Base-by-base conservation (phyloP, 2,113 vertebrate species). In the Datnioides undecimradiatus region DNA sequence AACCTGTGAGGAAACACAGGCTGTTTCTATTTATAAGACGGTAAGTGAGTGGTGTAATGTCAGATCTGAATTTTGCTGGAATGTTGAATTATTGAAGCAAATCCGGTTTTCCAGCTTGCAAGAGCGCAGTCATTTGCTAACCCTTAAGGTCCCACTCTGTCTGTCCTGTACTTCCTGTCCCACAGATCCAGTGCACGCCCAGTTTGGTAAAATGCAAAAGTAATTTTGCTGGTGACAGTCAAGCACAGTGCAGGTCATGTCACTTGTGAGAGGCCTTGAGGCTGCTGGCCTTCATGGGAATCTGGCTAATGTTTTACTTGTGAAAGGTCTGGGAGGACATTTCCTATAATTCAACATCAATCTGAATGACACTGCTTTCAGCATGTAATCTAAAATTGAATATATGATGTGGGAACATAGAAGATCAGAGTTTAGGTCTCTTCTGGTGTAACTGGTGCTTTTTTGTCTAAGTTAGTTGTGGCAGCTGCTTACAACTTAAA, bases 81-180 rank as follows among this genome's bases (percentile, higher is more conserved):
- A 92, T 90, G 82, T 92, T 91, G 91, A 93, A 82, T 7, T 66
- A 71, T 46, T 74, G 70, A 72, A 88, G 76, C 71, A 90, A 86
- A 64, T 41, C 21, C 11, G 1, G 17, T 49, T 69, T 76, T 73
- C 48, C 60, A 73, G 73, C 40, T 64, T 33, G 54, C 1, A 25
- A 63, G 27, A 84, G 25, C 3, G 58, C 11, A 60, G 40, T 59
- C 21, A 60, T 63, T 70, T 55, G 29, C 79, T 66, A 73, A 86
- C 76, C 70, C 75, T 62, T n/a, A 8, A 17, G 33, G 36, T 83
- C 74, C 81, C 27, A 31, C 17, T 40, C 41, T 59, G 52, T 41
- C 59, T 33, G 16, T 36, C 59, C 49, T 23, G 2, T 54, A 25
- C 63, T 45, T 49, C 46, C 79, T 38, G 36, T 78, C 62, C 40